These are phyloP conservation scores for Oreochromis niloticus DNA, from an alignment of 2,113 vertebrate species.

Conservation along the genomic window DNA sequence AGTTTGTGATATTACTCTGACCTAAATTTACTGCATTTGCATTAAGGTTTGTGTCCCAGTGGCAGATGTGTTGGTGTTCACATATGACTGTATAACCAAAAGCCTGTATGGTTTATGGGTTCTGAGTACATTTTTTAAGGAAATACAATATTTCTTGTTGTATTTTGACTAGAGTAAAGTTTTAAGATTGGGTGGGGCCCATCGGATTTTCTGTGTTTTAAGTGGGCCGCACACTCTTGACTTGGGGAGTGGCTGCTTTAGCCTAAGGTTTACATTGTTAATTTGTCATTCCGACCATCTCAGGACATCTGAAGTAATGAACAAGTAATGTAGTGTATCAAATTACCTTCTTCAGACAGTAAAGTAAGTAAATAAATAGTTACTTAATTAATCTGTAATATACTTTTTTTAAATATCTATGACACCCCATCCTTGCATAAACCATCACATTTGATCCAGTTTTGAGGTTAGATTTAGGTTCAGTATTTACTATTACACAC, in stretches of 20 bases:
- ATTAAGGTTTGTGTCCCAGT: neutral
- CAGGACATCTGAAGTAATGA: neutral
- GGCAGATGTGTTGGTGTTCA: accelerated
- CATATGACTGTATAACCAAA: neutral
- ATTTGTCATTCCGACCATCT: neutral
- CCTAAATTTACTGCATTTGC: neutral
- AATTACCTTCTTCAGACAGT: neutral
- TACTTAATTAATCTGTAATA: neutral
- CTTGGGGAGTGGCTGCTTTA: neutral
- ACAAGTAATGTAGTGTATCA: neutral
- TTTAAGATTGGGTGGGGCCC: too few species aligned
- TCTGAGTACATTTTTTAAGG: accelerated
- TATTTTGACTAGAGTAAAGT: neutral
- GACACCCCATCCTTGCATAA: neutral
- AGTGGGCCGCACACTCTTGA: neutral
- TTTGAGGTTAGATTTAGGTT: neutral
- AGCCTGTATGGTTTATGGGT: neutral
- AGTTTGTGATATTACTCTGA: neutral
- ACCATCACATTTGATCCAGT: neutral
- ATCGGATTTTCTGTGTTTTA: neutral
- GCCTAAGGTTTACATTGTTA: neutral
- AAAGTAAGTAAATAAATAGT: neutral
- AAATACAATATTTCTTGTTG: neutral
- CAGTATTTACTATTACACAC: neutral
- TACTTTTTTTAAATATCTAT: neutral